Conservation (phyloP, 2,113 vertebrate species). For the Coptodon rendalli region DNA sequence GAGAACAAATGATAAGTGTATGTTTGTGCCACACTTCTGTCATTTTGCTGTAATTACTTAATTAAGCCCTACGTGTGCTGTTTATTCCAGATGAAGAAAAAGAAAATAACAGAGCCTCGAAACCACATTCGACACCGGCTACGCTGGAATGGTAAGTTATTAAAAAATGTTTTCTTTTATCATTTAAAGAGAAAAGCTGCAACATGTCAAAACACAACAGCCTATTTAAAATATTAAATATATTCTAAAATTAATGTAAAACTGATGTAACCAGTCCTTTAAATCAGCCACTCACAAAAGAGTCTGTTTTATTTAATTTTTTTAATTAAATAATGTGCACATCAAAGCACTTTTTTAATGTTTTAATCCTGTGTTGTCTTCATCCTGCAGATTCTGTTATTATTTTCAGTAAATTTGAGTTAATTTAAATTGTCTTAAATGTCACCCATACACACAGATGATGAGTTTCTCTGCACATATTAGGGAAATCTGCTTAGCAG, state of each 20-base stretch:
- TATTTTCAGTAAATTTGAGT: not conserved
- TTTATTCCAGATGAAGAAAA: conserved; percentile 90
- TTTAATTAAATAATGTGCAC: not conserved
- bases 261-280: not conserved
- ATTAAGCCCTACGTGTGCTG: not conserved
- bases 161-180: not conserved
- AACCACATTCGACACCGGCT: conserved; percentile 96
- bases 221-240: not conserved
- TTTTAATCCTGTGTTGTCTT: not conserved
- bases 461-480: not conserved
- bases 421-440: not conserved
- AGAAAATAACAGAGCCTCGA: conserved; percentile 96
- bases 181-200: not conserved
- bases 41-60: not conserved
- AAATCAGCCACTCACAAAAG: not conserved
- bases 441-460: not conserved
- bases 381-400: not conserved
- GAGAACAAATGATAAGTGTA: not conserved
- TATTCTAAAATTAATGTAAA: not conserved
- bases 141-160: conserved; percentile 92
- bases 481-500: not conserved
- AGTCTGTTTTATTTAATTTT: not conserved
- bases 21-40: not conserved
- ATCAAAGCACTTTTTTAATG: not conserved
- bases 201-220: not conserved